Base-by-base conservation (phyloP, 2,888 invertebrate genomes). In the Rhorus exstirpatorius region DNA sequence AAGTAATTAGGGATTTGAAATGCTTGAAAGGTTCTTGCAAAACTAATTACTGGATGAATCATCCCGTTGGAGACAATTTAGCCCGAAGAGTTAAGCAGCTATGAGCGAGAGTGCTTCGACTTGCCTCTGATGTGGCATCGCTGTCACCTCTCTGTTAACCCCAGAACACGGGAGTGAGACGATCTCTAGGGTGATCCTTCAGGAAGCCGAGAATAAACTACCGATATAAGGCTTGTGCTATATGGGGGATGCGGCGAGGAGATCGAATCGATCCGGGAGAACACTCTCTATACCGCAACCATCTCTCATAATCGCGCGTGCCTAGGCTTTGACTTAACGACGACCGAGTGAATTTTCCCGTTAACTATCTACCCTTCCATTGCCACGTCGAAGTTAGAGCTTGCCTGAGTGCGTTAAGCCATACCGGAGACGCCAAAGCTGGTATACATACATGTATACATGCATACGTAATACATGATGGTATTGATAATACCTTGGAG, bases 341-440 rank as follows among this genome's bases (percentile, higher is more conserved):
- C 67, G 61, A 65, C 74, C 51, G 60, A 78, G 65, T 78, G 74
- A 81, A 77, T 75, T 78, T 81, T 63, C 63, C 53, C 44, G 51
- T 51, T 53, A 71, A 75, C 68, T 53, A 68, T 17, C 31, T 35
- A 58, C 49, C 12, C 14, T 55, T n/a, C n/a, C 53, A 24, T 60
- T 51, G 65, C 65, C 31, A 72, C 44, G 44, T 44, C 26, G 7
- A 77, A 81, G 44, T 55, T 72, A 17, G 49, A 35, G 51, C 46
- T 44, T 46, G 44, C 24, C 21, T 21, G 46, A 31, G 55, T 61
- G 58, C 71, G 49, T 81, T 53, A 44, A 58, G 26, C 65, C 71
- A 14, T 72, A 53, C 61, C 51, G 58, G 44, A 65, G 17, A 44
- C 41, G 26, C 14, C n/a, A 10, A 31, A 14, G 24, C 51, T 21